Percentiles rank a stretch among this genome's conserved stretches.
phyloP scores from a whole-genome alignment of 2,797 vertebrate genomes.

The Anolis apletophallus region DNA sequence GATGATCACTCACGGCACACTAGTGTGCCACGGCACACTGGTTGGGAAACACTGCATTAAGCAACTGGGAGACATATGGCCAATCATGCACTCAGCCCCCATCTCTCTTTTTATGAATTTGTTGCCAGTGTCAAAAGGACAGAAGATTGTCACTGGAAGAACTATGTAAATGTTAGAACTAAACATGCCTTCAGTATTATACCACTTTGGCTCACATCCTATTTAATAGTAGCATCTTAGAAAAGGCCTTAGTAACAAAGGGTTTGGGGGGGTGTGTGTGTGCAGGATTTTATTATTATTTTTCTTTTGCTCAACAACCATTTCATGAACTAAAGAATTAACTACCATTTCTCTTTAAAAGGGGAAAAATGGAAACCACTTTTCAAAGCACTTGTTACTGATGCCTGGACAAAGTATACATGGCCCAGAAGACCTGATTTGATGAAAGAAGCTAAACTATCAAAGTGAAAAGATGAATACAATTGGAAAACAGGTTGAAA shows the following conservation, averaged over 20 bases:
- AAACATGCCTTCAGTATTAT: no score
- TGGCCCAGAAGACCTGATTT: slow-evolving; percentile 31
- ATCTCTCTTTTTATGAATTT: no score
- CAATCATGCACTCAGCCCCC: no score
- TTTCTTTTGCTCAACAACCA: background rate
- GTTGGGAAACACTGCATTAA: no score
- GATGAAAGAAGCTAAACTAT: slow-evolving; percentile 44
- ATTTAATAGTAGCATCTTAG: background rate
- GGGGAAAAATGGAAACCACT: background rate
- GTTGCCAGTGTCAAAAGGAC: no score
- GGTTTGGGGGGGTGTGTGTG: no score
- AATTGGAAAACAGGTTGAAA: slow-evolving; percentile 38
- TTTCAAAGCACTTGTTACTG: background rate
- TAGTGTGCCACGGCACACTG: no score
- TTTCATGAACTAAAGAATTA: background rate
- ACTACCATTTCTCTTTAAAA: background rate
- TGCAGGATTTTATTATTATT: no score
- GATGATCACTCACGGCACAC: no score
- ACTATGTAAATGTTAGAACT: no score
- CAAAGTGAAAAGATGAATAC: slow-evolving; percentile 36
- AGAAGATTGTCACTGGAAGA: no score
- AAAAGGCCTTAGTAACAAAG: background rate
- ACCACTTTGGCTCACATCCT: background rate
- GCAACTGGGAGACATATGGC: background rate
- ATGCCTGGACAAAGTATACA: slow-evolving; percentile 32